Evolutionary conservation across 2,797 vertebrate species (phyloP), one percentile per base, ranked within the genome.

Genomic region (Xyrichtys novacula): DNA sequence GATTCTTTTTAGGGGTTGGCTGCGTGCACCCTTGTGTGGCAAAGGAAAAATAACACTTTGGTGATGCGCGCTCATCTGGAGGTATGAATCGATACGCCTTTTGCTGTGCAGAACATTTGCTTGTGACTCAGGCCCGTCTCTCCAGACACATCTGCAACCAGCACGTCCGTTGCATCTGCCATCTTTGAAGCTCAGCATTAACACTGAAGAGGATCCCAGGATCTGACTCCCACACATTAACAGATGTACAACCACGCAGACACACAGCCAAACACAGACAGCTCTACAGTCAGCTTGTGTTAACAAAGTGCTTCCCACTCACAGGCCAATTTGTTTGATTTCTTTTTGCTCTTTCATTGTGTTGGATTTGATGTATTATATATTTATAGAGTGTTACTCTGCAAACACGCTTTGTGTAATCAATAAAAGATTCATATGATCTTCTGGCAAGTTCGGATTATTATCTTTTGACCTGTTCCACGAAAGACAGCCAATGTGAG

Each of bases 171-270:
- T 84, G 81, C 57, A 83, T 79, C 61, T 77, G 78, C 72, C 74
- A 79, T 86, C 75, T 91, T 91, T 92, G 89, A 91, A 90, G 88
- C 84, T 44, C 53, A 7, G 76, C 81, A 81, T 85, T 85, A 91
- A 76, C 81, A 74, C 72, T 38, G 78, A 71, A 83, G 82, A 90
- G 62, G 44, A 88, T 89, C 84, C 87, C 80, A 55, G 76, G 77
- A 85, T 89, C 80, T 22, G 80, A 90, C 91, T 85, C 90, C 91
- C 85, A 93, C 91, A 85, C 88, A 78, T 69, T 54, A 82, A 83
- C 77, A 82, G 71, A 84, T 76, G 63, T 63, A 85, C 74, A 63
- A 72, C 69, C 74, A 71, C 38, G 9, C 57, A 89, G 74, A 86
- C 85, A 74, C 42, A 61, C 65, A 75, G 74, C 63, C 74, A 47